Conservation (phyloP, 2,797 vertebrate species). For the Macropus fuliginosus region DNA sequence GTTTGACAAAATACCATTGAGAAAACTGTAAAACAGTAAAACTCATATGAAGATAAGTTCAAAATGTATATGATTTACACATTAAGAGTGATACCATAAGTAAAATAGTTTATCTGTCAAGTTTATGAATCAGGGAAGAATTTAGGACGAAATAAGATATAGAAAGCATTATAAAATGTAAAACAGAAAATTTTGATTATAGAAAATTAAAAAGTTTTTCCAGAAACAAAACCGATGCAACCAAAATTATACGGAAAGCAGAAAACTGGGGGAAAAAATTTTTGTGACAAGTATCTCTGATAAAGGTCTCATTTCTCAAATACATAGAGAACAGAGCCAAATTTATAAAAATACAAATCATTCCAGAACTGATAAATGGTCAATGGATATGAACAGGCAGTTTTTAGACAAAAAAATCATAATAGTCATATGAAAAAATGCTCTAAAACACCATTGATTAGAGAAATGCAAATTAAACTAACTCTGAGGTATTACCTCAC, state of each 20-base stretch:
- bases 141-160: not conserved
- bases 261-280: not conserved
- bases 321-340: not conserved
- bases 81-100: not conserved
- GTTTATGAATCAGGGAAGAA: not conserved
- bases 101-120: not conserved
- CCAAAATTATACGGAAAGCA: not conserved
- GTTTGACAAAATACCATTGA: not conserved
- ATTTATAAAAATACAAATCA: not conserved
- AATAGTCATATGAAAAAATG: not conserved
- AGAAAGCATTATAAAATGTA: not conserved
- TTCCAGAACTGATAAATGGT: not conserved
- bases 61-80: not conserved
- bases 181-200: not conserved
- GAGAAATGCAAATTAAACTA: not conserved
- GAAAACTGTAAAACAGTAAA: not conserved
- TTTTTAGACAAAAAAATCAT: not conserved
- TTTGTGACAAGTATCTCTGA: not conserved
- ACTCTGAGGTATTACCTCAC: not conserved
- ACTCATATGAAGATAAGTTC: not conserved
- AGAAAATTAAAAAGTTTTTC: not conserved
- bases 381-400: not conserved
- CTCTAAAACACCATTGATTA: not conserved
- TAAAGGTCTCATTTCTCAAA: not conserved
- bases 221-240: not conserved